Conservation (phyloP, 2,113 vertebrate species). For the Lasiurus cinereus region DNA sequence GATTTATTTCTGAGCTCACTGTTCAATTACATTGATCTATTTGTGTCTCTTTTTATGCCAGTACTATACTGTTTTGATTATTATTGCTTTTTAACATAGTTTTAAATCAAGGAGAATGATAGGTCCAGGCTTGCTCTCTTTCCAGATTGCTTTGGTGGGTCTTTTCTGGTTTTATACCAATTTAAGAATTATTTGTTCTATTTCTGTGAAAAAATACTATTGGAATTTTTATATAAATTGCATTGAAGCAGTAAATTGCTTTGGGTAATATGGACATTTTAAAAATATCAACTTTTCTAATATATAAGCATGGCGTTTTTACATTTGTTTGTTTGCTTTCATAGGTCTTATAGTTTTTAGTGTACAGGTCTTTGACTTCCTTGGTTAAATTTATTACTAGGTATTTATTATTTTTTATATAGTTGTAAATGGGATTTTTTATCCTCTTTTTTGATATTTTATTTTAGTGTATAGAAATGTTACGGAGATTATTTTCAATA, state of each 20-base stretch:
- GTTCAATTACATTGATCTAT: neutral
- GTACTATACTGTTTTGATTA: neutral
- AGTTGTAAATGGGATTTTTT: neutral
- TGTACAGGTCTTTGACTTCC: neutral
- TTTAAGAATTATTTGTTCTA: neutral
- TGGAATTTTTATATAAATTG: neutral
- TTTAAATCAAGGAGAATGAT: neutral
- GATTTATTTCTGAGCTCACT: neutral
- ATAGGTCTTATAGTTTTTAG: neutral
- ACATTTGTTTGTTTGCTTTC: neutral
- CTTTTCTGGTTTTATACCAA: neutral
- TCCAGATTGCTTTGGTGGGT: neutral
- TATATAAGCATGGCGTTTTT: neutral
- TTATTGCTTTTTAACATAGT: neutral
- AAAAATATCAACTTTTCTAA: neutral
- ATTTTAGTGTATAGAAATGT: neutral
- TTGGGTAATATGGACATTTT: neutral
- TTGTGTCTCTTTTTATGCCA: neutral
- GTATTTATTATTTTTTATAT: neutral
- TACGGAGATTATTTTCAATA: neutral
- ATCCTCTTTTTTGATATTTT: neutral
- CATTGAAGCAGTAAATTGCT: neutral
- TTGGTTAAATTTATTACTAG: neutral
- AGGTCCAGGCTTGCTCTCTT: neutral
- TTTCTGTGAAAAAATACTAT: neutral